Evolutionary conservation across 2,113 vertebrate genomes (phyloP), one percentile per base, ranked within the genome.

Genomic region (Silurus meridionalis): DNA sequence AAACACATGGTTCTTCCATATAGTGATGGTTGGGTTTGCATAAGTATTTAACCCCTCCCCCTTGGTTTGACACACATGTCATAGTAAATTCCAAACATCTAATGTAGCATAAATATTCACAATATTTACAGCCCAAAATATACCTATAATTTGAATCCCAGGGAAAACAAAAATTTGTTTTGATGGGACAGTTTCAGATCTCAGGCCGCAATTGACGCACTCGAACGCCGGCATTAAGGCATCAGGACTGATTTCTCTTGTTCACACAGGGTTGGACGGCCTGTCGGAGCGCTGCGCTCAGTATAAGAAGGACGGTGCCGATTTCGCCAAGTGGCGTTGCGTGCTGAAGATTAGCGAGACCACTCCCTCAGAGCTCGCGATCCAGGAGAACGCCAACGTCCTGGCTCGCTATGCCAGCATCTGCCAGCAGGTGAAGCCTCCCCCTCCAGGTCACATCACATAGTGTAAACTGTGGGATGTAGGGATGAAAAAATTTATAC

Each of bases 311-410:
- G 98, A 99, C 0, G 98, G 98, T 0, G 98, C 98, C 0, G 97
- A 99, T 95, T 99, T 99, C 0, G 98, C 98, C 77, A 99, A 99
- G 93, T 99, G 98, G 98, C 97, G 98, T 89, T 94, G 91, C 0
- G 98, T 99, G 83, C 93, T 99, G 92, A 99, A 99, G 92, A 99
- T 99, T 93, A 96, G 95, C 0, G 97, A 97, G 23, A 95, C 96
- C 90, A 99, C 98, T 0, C 98, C 98, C 8, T 99, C 98, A 0
- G 84, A 97, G 0, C 94, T 99, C 0, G 97, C 98, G 87, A 97
- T 99, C 94, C 92, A 95, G 91, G 98, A 99, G 94, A 99, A 99
- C 0, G 97, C 98, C 87, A 99, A 98, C 0, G 97, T 99, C n/a
- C 93, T 99, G 92, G 98, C 98, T 4, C 96, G 97, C 89, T 99